Evolutionary conservation across 2,113 vertebrate genomes (phyloP).

Genomic region (Rafetus swinhoei): DNA sequence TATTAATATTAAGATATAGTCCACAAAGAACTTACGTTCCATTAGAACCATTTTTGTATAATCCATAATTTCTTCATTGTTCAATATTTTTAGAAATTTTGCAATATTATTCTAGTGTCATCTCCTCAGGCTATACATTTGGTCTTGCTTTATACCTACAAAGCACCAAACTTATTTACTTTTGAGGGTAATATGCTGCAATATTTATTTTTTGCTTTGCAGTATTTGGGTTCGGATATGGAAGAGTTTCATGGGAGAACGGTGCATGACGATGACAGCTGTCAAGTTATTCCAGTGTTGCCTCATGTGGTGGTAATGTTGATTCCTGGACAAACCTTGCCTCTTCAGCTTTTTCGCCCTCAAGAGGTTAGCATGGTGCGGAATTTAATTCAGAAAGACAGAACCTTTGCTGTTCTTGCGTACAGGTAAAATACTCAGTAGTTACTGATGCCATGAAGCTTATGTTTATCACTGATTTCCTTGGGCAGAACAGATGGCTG

Average conservation of each 20-base stretch:
- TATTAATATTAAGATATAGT: not conserved
- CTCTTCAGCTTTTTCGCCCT: slow-evolving; percentile 93
- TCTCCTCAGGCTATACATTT: not conserved
- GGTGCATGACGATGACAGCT: slow-evolving; percentile 94
- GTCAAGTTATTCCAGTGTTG: slow-evolving; percentile 92
- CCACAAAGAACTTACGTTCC: not conserved
- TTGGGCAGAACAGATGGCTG: not conserved
- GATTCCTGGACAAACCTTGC: slow-evolving; percentile 95
- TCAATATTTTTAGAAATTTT: not conserved
- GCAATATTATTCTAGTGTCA: not conserved
- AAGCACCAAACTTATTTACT: not conserved
- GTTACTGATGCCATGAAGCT: not conserved
- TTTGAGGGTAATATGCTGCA: not conserved
- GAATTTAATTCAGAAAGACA: slow-evolving; percentile 91
- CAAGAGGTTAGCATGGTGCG: slow-evolving; percentile 99
- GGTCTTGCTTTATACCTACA: not conserved
- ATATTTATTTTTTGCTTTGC: not conserved
- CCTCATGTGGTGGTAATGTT: slow-evolving; percentile 91
- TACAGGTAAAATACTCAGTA: slow-evolving; percentile 84
- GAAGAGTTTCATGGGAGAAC: slow-evolving; percentile 98
- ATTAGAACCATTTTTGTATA: not conserved
- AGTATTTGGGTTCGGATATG: slow-evolving; percentile 98
- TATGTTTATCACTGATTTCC: not conserved
- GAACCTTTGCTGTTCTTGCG: slow-evolving; percentile 97
- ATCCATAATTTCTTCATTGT: not conserved